Evolutionary conservation across 92 coral and sea anemone genomes (phyloP).

Genomic region (Paragorgia papillata): DNA sequence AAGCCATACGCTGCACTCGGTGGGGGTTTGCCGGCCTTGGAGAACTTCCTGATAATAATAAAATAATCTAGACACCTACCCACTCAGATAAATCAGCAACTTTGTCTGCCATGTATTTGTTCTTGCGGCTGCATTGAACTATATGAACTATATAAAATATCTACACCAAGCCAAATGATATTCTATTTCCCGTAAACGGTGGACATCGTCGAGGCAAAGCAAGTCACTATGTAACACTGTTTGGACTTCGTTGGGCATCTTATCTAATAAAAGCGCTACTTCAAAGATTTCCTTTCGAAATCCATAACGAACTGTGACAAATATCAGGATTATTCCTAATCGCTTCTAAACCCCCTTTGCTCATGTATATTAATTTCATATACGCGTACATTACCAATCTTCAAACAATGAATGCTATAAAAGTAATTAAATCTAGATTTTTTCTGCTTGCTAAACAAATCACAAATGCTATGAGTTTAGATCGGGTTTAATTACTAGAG

Average conservation of each 20-base stretch:
- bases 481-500: neutral
- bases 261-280: neutral
- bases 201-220: too few relatives aligned
- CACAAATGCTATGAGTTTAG: neutral
- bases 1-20: too few relatives aligned
- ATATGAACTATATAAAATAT: too few relatives aligned
- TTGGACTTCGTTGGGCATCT: too few relatives aligned
- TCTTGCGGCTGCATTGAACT: too few relatives aligned
- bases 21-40: too few relatives aligned
- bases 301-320: slow-evolving; percentile 16
- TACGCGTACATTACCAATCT: neutral
- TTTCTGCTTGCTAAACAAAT: neutral
- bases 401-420: neutral
- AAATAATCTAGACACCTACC: slow-evolving; percentile 24
- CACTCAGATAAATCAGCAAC: slow-evolving; percentile 15
- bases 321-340: slow-evolving; percentile 14
- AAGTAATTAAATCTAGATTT: neutral
- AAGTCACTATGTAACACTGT: too few relatives aligned
- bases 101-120: slow-evolving; percentile 4
- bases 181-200: too few relatives aligned
- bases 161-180: neutral
- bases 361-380: slow-evolving; percentile 16
- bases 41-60: neutral
- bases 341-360: slow-evolving; percentile 2
- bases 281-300: neutral